phyloP scores from a whole-genome alignment of 2,113 vertebrate genomes.

The Podiceps cristatus region DNA sequence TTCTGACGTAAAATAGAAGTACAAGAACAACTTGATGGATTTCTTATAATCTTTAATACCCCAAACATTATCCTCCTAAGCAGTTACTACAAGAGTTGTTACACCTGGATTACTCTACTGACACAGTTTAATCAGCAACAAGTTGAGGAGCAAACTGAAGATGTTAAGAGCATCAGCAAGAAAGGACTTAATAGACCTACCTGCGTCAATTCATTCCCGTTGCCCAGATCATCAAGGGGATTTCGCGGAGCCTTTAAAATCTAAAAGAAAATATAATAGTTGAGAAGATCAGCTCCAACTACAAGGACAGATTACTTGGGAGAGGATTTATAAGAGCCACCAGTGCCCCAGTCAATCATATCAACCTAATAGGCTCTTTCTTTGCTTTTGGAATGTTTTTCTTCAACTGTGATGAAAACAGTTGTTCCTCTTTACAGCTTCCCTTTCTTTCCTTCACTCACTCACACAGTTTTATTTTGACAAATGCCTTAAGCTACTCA shows the following conservation, averaged over 20 bases:
- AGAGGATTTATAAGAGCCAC: neutral
- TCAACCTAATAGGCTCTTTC: neutral
- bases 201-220: constrained; percentile 74
- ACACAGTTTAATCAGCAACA: neutral
- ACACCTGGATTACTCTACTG: neutral
- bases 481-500: constrained; percentile 62
- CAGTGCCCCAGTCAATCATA: neutral
- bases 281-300: neutral
- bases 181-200: constrained; percentile 20
- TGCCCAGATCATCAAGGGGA: constrained; percentile 76
- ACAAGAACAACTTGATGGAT: neutral
- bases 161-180: neutral
- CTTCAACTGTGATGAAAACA: neutral
- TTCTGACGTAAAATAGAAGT: neutral
- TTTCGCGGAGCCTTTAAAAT: constrained; percentile 81
- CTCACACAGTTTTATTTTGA: neutral
- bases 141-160: neutral
- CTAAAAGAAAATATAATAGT: constrained; percentile 40
- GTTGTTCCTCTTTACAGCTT: neutral
- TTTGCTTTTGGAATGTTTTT: neutral
- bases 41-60: neutral
- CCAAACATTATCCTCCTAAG: neutral
- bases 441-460: neutral
- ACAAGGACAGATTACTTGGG: neutral
- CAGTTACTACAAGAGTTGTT: neutral